Conservation (phyloP, 2,113 vertebrate species). For the Tupaia chinensis region DNA sequence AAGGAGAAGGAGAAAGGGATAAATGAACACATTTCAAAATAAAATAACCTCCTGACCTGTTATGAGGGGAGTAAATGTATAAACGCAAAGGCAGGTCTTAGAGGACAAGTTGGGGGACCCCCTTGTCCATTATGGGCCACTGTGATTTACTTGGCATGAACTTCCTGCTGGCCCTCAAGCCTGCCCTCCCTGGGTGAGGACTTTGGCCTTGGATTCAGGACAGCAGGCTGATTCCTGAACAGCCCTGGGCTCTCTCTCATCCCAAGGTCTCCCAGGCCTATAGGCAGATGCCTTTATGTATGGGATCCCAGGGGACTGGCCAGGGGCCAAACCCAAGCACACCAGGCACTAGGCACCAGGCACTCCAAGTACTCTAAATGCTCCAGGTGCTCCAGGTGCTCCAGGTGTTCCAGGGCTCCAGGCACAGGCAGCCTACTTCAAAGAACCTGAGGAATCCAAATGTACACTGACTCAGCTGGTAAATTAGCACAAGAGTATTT, state of each 20-base stretch:
- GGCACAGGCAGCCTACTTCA: not conserved
- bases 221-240: not conserved
- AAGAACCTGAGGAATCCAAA: not conserved
- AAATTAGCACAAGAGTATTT: not conserved
- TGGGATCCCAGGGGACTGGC: too few species aligned
- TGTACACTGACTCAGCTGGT: not conserved
- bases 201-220: not conserved
- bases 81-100: not conserved
- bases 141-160: not conserved
- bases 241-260: not conserved
- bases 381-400: too few species aligned
- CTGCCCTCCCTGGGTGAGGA: not conserved
- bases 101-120: not conserved
- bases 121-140: not conserved
- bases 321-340: too few species aligned
- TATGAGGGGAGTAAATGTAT: not conserved
- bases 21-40: not conserved
- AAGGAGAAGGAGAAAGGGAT: not conserved
- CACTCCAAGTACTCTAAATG: too few species aligned
- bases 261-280: not conserved
- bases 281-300: rapidly evolving
- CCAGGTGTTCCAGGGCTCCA: not conserved
- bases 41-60: not conserved
- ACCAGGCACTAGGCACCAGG: not conserved
- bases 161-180: not conserved